Evolutionary conservation across 2,888 invertebrate species (phyloP), one percentile per base, ranked within the genome.

Genomic region (Hypselothyrea guttata): DNA sequence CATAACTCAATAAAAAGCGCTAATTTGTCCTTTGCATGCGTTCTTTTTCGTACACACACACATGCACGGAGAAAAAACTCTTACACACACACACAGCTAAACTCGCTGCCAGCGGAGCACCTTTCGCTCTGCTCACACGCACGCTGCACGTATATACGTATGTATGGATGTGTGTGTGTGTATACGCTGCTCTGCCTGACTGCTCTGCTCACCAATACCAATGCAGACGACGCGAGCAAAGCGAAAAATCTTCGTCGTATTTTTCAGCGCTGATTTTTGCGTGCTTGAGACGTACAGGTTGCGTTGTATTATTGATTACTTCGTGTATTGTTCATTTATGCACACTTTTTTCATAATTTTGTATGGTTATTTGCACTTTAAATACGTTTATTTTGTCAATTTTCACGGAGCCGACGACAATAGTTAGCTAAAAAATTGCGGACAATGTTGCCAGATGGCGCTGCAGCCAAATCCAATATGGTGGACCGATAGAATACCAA

Each of bases 311-410:
- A 73, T 71, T 52, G 52, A 75, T 75, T 49, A 65, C 65, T 71
- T 68, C 44, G 55, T 75, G 55, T 40, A 78, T 68, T 79, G 88
- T 86, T 77, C 70, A 68, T 83, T 61, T 28, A 55, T 55, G 49
- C 41, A 53, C 76, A 87, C 82, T 77, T 83, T 86, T 73, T 62
- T 22, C 38, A 69, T 71, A 75, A 63, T 69, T 75, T 77, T 65
- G 28, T 46, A 15, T 22, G 31, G 34, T 66, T 73, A 69, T 71
- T 54, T 46, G 4, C 82, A 75, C 77, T 75, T 79, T 79, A 53
- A 60, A 45, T 58, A 45, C 49, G 52, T 48, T 64, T 72, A 57
- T 69, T 75, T 60, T 38, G 31, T 11, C 48, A 53, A 61, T 85
- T 84, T 75, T 54, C 66, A 60, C 34, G 18, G 57, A 72, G 53